Base-by-base conservation (phyloP, 2,113 vertebrate species). In the Thomomys bottae region DNA sequence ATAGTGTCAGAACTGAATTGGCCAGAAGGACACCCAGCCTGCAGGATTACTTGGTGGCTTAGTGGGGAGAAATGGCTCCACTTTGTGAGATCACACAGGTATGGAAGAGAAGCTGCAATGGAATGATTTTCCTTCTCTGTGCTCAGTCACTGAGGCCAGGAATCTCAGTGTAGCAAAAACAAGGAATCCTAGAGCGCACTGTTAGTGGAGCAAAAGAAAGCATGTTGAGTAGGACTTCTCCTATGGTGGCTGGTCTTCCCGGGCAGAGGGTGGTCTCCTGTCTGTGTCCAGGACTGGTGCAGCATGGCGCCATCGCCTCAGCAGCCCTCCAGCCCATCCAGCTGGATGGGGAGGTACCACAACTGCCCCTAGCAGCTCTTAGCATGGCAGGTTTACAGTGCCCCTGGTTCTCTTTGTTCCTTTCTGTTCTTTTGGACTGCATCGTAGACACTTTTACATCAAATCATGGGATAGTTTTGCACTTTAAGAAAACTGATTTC, bases 401-500 rank as follows among this genome's bases (percentile, higher is more conserved):
- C 45, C 67, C 82, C 63, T 26, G 38, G 17, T 21, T 45, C 45
- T 54, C 24, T 2, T 3, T 1, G 57, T 30, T 40, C 83, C 42
- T 66, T 73, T 87, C 36, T 57, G 63, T 70, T 38, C 32, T 59
- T 78, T 81, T 2, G 8, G 23, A 34, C 63, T 11, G 6, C 45
- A 30, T 49, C 61, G 45, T 30, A 83, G 9, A 63, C 4, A 20
- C 23, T 54, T 72, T 84, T 71, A 84, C 66, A 45, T 12, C 38
- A 71, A 76, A 42, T 82, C n/a, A 40, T 26, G 54, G 71, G 32
- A 5, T 59, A 32, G n/a, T 84, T 85, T 49, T 94, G 23, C 30
- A 67, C 36, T 92, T 95, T 84, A 6, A 73, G 61, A 81, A 85
- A 66, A 54, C 49, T 9, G 1, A 36, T 57, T 66, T 24, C 45